Percentiles rank a stretch among this genome's conserved stretches.
Evolutionary conservation across 1,140 invertebrate genomes (phyloP).

Genomic region (Achroia grisella): DNA sequence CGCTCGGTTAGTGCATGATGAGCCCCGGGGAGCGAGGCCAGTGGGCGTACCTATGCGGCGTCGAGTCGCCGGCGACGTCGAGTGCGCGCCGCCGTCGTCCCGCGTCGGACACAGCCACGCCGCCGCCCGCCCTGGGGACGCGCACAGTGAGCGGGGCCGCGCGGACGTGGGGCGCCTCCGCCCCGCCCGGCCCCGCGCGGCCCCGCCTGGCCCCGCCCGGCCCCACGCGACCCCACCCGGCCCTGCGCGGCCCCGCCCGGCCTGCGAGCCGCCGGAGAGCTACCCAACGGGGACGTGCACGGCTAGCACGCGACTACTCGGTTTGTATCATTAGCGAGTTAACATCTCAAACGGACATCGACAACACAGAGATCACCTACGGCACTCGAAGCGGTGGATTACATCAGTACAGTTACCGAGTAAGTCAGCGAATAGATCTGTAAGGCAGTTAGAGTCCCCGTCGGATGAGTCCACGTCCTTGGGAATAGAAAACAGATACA

Average conservation of each 20-base stretch:
- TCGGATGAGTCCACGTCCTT: constrained; percentile 72
- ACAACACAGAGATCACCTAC: constrained; percentile 61
- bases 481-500: constrained; percentile 53
- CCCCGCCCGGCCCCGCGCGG: constrained; percentile 1
- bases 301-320: constrained; percentile 46
- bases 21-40: constrained; percentile 20
- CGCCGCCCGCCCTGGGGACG: constrained; percentile 57
- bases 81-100: constrained; percentile 24
- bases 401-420: constrained; percentile 73
- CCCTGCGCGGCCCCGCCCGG: constrained; percentile 19
- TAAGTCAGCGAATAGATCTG: constrained; percentile 76
- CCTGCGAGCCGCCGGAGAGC: constrained; percentile 18
- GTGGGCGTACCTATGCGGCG: no score
- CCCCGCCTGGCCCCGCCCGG: constrained; percentile 6
- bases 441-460: constrained; percentile 79
- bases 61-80: constrained; percentile 21
- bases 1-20: background rate
- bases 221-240: constrained; percentile 15
- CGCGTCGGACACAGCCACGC: constrained; percentile 51
- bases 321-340: constrained; percentile 30
- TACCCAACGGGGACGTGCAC: constrained; percentile 36
- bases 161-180: background rate
- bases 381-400: constrained; percentile 34
- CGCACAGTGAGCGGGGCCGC: constrained; percentile 3
- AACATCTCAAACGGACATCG: constrained; percentile 43